phyloP scores from a whole-genome alignment of 2,888 invertebrate genomes.

The Nomada ruficornis region DNA sequence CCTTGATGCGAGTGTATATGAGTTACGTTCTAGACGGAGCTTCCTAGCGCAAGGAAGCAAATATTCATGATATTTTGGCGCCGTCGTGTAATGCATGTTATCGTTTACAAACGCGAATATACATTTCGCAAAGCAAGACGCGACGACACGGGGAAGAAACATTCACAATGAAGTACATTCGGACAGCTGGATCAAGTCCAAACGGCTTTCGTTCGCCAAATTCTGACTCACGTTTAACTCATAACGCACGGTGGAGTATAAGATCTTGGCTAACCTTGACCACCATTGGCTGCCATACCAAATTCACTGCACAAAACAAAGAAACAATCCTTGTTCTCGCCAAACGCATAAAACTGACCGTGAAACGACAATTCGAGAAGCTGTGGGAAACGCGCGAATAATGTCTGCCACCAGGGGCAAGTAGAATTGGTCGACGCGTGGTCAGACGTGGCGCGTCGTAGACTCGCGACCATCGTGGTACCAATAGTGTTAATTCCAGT shows the following conservation, averaged over 20 bases:
- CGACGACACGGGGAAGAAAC: constrained; percentile 2
- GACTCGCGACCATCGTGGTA: background rate
- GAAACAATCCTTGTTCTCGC: constrained; percentile 23
- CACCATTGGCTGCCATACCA: constrained; percentile 1
- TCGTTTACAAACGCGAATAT: constrained; percentile 13
- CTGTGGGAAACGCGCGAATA: too few species aligned
- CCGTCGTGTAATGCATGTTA: constrained; percentile 11
- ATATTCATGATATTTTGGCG: constrained; percentile 23
- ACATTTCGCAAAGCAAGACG: constrained; percentile 14
- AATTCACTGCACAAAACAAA: constrained; percentile 25
- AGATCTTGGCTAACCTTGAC: constrained; percentile 55
- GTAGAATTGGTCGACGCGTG: background rate
- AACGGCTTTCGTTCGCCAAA: constrained; percentile 60
- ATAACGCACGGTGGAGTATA: constrained; percentile 15
- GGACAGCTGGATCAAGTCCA: constrained; percentile 61
- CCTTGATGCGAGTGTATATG: background rate
- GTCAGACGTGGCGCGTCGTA: background rate
- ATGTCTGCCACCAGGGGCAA: background rate
- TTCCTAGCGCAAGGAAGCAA: background rate
- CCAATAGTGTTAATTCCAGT: background rate
- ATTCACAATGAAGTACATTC: constrained; percentile 41
- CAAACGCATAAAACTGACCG: background rate
- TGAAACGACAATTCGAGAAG: too few species aligned
- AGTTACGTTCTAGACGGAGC: background rate
- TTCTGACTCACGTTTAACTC: constrained; percentile 58